Conservation (phyloP, 1,140 invertebrate species). For the Pararge aegeria region DNA sequence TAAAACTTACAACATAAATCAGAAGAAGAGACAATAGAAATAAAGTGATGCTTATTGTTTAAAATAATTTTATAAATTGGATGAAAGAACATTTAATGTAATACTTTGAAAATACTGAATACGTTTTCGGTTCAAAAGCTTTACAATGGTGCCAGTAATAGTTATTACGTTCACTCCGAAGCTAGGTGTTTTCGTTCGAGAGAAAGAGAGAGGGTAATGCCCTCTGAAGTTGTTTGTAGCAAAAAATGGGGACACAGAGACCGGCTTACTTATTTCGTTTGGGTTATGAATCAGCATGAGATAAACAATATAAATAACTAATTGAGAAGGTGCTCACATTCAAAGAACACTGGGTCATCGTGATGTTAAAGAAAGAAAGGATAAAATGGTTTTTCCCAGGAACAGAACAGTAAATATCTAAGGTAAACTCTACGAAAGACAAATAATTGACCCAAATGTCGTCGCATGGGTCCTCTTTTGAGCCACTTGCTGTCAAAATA, state of each 20-base stretch:
- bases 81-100: neutral
- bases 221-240: slow-evolving; percentile 75
- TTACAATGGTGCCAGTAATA: slow-evolving; percentile 23
- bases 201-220: slow-evolving; percentile 70
- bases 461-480: too few species aligned
- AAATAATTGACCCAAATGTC: too few species aligned
- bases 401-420: neutral
- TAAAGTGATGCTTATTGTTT: neutral
- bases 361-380: slow-evolving; percentile 20
- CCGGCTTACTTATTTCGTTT: slow-evolving; percentile 71
- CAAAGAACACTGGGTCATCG: slow-evolving; percentile 35
- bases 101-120: slow-evolving; percentile 11
- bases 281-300: slow-evolving; percentile 71
- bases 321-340: slow-evolving; percentile 40
- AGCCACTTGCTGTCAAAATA: too few species aligned
- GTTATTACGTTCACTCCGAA: slow-evolving; percentile 51
- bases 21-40: slow-evolving; percentile 5
- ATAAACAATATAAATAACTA: slow-evolving; percentile 60
- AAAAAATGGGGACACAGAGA: slow-evolving; percentile 75
- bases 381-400: slow-evolving; percentile 12
- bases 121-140: slow-evolving; percentile 20
- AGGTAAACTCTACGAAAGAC: too few species aligned
- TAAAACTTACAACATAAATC: too few species aligned
- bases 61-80: neutral
- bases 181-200: slow-evolving; percentile 62